phyloP scores from a whole-genome alignment of 2,888 invertebrate species.

The Noctua janthe region DNA sequence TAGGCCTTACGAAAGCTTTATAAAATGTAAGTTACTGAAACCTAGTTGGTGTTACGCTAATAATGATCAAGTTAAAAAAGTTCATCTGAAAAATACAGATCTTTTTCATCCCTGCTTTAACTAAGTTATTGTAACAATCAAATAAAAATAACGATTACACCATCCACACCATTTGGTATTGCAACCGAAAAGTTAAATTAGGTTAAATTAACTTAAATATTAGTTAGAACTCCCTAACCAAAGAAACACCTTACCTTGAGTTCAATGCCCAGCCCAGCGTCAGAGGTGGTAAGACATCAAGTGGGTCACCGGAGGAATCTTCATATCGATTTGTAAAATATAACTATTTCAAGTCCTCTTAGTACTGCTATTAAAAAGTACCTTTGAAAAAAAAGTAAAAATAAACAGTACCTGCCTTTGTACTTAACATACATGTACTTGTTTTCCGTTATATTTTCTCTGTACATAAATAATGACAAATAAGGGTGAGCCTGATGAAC shows the following conservation, averaged over 20 bases:
- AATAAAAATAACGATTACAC: background rate
- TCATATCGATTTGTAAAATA: slow-evolving; percentile 18
- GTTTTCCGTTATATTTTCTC: background rate
- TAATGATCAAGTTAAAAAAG: background rate
- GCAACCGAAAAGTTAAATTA: slow-evolving; percentile 6
- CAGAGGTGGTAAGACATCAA: slow-evolving; percentile 1
- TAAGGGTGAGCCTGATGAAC: background rate
- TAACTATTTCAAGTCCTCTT: background rate
- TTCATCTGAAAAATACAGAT: background rate
- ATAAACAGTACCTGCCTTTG: background rate
- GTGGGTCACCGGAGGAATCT: slow-evolving; percentile 29
- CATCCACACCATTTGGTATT: background rate
- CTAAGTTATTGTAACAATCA: background rate
- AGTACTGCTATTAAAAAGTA: background rate
- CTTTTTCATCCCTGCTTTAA: background rate
- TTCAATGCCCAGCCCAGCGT: slow-evolving; percentile 18
- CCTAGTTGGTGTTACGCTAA: background rate
- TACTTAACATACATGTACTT: background rate
- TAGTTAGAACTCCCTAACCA: slow-evolving; percentile 30
- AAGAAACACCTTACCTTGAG: slow-evolving; percentile 7
- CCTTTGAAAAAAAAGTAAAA: background rate
- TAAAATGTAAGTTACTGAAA: background rate
- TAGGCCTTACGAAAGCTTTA: background rate
- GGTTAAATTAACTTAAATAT: background rate
- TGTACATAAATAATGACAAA: background rate